Evolutionary conservation across 2,888 invertebrate species (phyloP).

Genomic region (Eumerus sabulonum): DNA sequence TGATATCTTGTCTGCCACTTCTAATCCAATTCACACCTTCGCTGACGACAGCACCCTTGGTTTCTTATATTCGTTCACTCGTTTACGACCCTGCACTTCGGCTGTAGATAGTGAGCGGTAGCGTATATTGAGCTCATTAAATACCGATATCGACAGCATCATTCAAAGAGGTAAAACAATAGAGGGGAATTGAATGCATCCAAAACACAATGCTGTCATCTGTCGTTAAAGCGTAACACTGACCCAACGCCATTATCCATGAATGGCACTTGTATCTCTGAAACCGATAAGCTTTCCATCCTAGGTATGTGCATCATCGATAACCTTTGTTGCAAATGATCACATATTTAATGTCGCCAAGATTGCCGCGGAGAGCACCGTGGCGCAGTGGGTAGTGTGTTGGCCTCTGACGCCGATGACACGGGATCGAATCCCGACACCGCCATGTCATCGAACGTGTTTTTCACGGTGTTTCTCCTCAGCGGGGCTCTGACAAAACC

Average conservation of each 20-base stretch:
- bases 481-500: too few relatives aligned
- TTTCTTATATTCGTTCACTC: constrained; percentile 5
- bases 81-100: too few relatives aligned
- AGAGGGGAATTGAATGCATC: background rate
- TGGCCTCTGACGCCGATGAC: too few relatives aligned
- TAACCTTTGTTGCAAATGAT: background rate
- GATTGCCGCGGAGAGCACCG: too few relatives aligned
- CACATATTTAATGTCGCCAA: too few relatives aligned
- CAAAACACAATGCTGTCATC: constrained; percentile 6
- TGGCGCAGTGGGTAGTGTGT: too few relatives aligned
- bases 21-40: background rate
- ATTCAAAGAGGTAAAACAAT: background rate
- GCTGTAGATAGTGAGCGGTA: background rate
- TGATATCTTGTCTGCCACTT: constrained; percentile 2
- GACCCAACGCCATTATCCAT: background rate
- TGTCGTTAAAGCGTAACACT: constrained; percentile 3
- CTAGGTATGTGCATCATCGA: constrained; percentile 1
- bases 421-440: too few relatives aligned
- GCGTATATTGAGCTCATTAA: constrained; percentile 5
- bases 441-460: too few relatives aligned
- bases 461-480: too few relatives aligned
- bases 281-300: constrained; percentile 5
- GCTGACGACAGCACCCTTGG: constrained; percentile 8
- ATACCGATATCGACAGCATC: constrained; percentile 6
- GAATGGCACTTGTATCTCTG: constrained; percentile 4